Base-by-base conservation (phyloP, 2,888 invertebrate species). In the Megamerina dolium region DNA sequence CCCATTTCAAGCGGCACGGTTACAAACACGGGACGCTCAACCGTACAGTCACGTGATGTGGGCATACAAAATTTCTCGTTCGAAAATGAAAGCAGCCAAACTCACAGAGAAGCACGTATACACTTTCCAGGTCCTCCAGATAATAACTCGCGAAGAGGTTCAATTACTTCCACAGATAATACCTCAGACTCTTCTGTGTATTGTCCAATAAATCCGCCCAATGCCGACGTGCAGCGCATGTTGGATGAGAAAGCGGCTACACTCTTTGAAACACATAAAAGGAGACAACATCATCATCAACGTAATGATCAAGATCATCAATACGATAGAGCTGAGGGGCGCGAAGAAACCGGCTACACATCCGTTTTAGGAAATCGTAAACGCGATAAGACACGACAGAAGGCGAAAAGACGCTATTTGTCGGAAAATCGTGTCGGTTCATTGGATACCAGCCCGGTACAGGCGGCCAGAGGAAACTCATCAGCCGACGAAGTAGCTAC, bases 181-280 rank as follows among this genome's bases (percentile, higher is more conserved):
- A 72, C 72, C 3, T 72, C 72, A 1, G 72, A 72, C 45, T 72
- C 72, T 2, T 72, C 72, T 1, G 63, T 72, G 2, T 72, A 72
- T 41, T 68, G 70, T 38, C 70, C 71, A 5, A 65, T 72, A 6
- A 68, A 70, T 53, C 63, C 66, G 3, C 67, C 70, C 5, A 54
- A 58, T 16, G 55, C 65, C 9, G 69, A 69, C 55, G 63, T 70
- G 8, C 68, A 71, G 48, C 58, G 64, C 12, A 66, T 70, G 36
- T 46, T 70, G 3, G 66, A 70, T 16, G 67, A 68, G 5, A 70
- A 70, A 46, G 65, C 69, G 1, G 61, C 62, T 0, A 58, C 58
- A 1, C 49, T 69, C 0, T 70, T 71, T 31, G 64, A 70, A 5
- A 60, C 63, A 1, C 68, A 66, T 29, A 64, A 64, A 41, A 54